Conservation (phyloP, 1,140 invertebrate genomes). For the Venturia canescens region DNA sequence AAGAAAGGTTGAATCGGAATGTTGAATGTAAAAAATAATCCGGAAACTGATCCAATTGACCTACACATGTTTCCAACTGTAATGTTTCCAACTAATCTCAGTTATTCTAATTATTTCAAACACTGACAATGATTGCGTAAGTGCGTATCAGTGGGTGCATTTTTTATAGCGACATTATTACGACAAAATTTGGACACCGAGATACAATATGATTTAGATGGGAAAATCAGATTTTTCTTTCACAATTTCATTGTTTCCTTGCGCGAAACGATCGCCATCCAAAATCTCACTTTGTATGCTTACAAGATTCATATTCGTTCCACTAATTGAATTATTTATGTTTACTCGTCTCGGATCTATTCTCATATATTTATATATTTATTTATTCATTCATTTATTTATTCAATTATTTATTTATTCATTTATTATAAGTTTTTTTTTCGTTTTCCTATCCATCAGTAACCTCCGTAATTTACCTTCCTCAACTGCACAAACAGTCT, state of each 20-base stretch:
- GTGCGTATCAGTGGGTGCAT: too few species aligned
- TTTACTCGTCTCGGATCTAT: conserved; percentile 8
- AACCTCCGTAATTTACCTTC: too few species aligned
- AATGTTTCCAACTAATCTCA: too few species aligned
- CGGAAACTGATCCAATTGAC: too few species aligned
- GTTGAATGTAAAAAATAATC: too few species aligned
- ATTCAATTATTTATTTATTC: conserved; percentile 23
- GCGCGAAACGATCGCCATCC: neutral
- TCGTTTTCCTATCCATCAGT: neutral
- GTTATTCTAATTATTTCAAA: too few species aligned
- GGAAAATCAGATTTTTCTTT: neutral
- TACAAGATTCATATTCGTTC: conserved; percentile 17
- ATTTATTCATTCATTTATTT: conserved; percentile 23
- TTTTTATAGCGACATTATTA: neutral
- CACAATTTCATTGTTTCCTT: neutral
- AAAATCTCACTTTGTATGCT: conserved; percentile 14
- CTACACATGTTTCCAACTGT: too few species aligned
- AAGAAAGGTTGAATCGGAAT: too few species aligned
- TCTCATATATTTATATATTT: conserved; percentile 32
- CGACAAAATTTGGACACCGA: neutral
- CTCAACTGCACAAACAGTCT: neutral
- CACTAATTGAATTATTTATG: conserved; percentile 29
- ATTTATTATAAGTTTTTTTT: conserved; percentile 25
- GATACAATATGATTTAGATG: neutral
- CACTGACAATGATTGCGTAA: too few species aligned